phyloP scores from a whole-genome alignment of 2,797 vertebrate genomes.

The Danio choprae region DNA sequence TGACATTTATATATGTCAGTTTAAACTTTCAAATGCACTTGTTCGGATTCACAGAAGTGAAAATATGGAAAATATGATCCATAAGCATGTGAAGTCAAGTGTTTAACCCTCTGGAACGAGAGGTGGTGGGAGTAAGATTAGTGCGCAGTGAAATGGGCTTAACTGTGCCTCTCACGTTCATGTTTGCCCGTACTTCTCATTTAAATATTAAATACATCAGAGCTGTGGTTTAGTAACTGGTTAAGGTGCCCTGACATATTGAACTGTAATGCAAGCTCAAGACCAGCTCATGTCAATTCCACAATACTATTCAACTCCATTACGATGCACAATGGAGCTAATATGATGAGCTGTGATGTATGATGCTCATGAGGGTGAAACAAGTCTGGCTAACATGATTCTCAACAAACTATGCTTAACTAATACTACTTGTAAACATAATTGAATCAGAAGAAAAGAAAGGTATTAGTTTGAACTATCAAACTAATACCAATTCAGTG shows the following conservation, averaged over 20 bases:
- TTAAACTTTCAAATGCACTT: not conserved
- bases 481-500: no score
- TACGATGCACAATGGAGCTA: not conserved
- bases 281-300: not conserved
- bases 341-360: conserved; percentile 4
- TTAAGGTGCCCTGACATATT: not conserved
- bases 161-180: not conserved
- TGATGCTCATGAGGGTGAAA: not conserved
- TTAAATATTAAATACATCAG: not conserved
- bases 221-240: not conserved
- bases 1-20: conserved; percentile 24
- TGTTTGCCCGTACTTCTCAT: not conserved
- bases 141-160: not conserved
- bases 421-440: not conserved
- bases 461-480: no score
- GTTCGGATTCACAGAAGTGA: conserved; percentile 13
- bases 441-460: no score
- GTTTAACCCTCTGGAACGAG: conserved; percentile 27
- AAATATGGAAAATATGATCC: conserved; percentile 35
- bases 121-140: conserved; percentile 29
- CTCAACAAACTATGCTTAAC: not conserved
- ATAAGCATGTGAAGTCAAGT: conserved; percentile 48
- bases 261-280: not conserved
- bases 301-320: not conserved
- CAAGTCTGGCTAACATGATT: conserved; percentile 29